A percentile compares a stretch with the other conserved stretches of the same genome.
These are phyloP conservation scores for Merluccius polli DNA, from an alignment of 2,797 vertebrate species.

Conservation along the genomic window DNA sequence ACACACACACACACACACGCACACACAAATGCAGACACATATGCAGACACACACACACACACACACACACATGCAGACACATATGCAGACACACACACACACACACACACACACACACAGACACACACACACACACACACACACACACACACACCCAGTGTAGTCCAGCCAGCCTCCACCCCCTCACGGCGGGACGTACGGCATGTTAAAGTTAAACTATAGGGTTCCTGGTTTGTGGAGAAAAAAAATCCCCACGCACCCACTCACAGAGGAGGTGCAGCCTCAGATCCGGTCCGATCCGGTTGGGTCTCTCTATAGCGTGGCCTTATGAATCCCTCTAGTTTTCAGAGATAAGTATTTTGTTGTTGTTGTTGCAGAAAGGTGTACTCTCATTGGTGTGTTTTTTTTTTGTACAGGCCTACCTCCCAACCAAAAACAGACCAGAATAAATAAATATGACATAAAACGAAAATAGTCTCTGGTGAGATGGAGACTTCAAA, in stretches of 20 bases:
- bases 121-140: not conserved
- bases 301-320: not conserved
- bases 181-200: not conserved
- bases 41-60: not conserved
- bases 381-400: no score
- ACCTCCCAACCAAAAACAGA: slow-evolving; percentile 16
- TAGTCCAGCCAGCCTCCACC: not conserved
- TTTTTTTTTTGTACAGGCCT: not conserved
- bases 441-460: not conserved
- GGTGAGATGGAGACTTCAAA: not conserved
- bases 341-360: not conserved
- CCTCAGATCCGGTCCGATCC: not conserved
- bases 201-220: slow-evolving; percentile 71
- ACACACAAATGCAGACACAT: not conserved
- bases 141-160: not conserved
- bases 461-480: not conserved
- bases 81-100: not conserved
- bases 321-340: not conserved
- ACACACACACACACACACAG: not conserved
- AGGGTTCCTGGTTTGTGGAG: slow-evolving; percentile 68
- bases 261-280: slow-evolving; percentile 55
- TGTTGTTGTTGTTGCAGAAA: not conserved
- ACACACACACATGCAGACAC: not conserved
- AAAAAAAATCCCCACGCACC: slow-evolving; percentile 60
- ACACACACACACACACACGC: slow-evolving; percentile 17